phyloP scores from a whole-genome alignment of 2,797 vertebrate genomes.

The Catharus ustulatus region DNA sequence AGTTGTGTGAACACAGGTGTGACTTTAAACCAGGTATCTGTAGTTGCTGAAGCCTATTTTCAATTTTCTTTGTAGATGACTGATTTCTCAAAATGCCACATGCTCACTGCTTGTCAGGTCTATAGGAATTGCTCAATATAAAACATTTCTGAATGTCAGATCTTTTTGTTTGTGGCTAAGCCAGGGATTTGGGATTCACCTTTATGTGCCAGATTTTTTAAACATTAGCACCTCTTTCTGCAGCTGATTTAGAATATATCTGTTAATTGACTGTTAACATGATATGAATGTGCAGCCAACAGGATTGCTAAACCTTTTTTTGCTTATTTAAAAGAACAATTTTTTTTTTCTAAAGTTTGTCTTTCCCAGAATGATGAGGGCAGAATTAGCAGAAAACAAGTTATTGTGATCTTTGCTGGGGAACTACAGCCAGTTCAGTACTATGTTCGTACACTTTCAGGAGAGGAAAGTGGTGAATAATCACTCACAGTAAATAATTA shows the following conservation, averaged over 20 bases:
- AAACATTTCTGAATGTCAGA: background rate
- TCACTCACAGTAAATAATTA: background rate
- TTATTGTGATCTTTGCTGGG: background rate
- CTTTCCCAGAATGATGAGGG: background rate
- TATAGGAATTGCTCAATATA: background rate
- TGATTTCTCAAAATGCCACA: background rate
- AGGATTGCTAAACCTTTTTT: background rate
- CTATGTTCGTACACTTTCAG: background rate
- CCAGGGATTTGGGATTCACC: background rate
- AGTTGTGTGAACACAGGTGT: background rate
- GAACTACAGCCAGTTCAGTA: background rate
- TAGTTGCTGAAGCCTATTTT: background rate
- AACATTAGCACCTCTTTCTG: background rate
- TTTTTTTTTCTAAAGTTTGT: background rate
- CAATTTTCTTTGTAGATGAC: background rate
- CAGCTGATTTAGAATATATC: background rate
- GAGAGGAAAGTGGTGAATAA: background rate
- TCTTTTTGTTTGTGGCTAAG: background rate
- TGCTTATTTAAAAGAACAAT: background rate
- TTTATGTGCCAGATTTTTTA: background rate
- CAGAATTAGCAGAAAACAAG: background rate
- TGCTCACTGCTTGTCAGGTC: background rate
- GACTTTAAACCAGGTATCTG: background rate
- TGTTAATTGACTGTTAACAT: background rate
- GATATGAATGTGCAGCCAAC: background rate